Evolutionary conservation across 2,888 invertebrate genomes (phyloP).

Genomic region (Desoria tigrina): DNA sequence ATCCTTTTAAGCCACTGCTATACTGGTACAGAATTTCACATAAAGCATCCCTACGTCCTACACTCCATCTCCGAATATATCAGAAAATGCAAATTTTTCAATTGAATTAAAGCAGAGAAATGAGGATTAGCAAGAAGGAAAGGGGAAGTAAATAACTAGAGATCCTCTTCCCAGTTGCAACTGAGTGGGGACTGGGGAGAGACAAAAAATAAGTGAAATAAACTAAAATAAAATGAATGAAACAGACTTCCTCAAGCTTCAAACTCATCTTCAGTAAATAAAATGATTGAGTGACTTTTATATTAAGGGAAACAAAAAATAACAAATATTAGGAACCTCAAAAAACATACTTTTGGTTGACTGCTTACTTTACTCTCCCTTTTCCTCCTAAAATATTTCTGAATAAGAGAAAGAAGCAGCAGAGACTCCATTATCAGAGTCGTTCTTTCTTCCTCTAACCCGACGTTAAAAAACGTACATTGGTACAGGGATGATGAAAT

Average conservation of each 20-base stretch:
- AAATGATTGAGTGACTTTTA: slow-evolving; percentile 11
- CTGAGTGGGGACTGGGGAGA: background rate
- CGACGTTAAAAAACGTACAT: background rate
- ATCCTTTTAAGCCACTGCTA: too few species aligned
- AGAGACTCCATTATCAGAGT: too few species aligned
- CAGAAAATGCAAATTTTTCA: slow-evolving; percentile 32
- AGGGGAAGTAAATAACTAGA: background rate
- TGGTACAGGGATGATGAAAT: slow-evolving; percentile 10
- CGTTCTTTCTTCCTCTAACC: too few species aligned
- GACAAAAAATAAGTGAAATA: slow-evolving; percentile 3
- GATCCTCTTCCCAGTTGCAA: too few species aligned
- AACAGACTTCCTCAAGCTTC: slow-evolving; percentile 8
- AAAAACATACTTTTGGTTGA: background rate
- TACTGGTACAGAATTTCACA: too few species aligned
- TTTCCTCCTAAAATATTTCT: background rate
- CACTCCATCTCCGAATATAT: too few species aligned
- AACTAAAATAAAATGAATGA: slow-evolving; percentile 16
- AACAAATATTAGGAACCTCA: too few species aligned
- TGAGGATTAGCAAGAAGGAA: slow-evolving; percentile 25
- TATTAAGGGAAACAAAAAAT: background rate
- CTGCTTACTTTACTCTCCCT: background rate
- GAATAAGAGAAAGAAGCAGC: background rate
- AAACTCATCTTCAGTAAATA: slow-evolving; percentile 15
- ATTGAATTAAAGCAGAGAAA: slow-evolving; percentile 28
- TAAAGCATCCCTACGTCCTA: too few species aligned